Evolutionary conservation across 1,140 invertebrate species (phyloP).

Genomic region (Schlechtendalia chinensis): DNA sequence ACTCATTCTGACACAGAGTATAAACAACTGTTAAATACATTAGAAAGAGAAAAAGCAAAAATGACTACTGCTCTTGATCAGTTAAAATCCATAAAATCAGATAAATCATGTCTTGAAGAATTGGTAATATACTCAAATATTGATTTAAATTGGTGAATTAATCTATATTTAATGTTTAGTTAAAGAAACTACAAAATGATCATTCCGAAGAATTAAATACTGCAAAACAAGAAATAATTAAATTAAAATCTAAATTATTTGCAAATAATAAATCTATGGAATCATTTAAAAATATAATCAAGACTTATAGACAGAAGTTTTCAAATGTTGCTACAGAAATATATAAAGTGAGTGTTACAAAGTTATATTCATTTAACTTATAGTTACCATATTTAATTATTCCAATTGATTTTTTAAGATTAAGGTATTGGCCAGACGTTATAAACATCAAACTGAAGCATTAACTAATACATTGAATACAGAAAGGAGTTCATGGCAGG

Average conservation of each 20-base stretch:
- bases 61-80: conserved; percentile 43
- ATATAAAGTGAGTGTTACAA: background rate
- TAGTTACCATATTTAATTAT: background rate
- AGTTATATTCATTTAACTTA: conserved; percentile 3
- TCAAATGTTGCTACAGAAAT: conserved; percentile 35
- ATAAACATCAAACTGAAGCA: conserved; percentile 38
- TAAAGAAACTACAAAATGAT: conserved; percentile 38
- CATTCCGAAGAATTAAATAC: conserved; percentile 45
- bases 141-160: no score
- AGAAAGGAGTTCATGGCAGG: conserved; percentile 40
- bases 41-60: conserved; percentile 40
- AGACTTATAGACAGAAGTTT: conserved; percentile 21
- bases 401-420: background rate
- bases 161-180: conserved; percentile 14
- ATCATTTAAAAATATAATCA: conserved; percentile 41
- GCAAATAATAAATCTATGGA: conserved; percentile 23
- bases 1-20: conserved; percentile 35
- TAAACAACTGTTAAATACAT: conserved; percentile 39
- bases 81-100: conserved; percentile 45
- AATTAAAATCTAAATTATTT: conserved; percentile 34
- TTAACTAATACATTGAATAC: conserved; percentile 24
- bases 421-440: conserved; percentile 35
- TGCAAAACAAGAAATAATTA: conserved; percentile 28
- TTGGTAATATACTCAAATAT: conserved; percentile 1
- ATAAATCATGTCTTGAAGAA: conserved; percentile 46